Evolutionary conservation across 2,113 vertebrate species (phyloP).

Genomic region (Nansenia antarctica): DNA sequence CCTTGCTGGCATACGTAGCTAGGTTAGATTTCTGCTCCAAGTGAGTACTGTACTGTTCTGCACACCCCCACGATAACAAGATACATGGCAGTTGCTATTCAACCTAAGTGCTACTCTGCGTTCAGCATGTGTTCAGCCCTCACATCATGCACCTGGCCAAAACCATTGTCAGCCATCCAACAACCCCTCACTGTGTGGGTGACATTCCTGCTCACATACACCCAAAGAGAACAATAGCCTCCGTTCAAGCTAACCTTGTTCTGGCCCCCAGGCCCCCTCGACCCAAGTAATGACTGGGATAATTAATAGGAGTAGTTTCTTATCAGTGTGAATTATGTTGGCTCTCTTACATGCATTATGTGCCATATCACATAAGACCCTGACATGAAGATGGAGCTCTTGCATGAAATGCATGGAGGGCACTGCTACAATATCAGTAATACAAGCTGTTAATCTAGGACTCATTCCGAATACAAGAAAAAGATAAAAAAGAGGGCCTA

Average conservation of each 20-base stretch:
- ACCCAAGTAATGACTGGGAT: conserved; percentile 13
- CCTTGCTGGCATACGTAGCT: not conserved
- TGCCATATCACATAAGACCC: conserved; percentile 12
- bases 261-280: conserved; percentile 15
- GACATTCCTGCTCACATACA: conserved; percentile 7
- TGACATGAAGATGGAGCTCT: conserved; percentile 21
- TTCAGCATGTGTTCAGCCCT: conserved; percentile 15
- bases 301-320: conserved; percentile 27
- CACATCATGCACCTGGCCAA: conserved; percentile 15
- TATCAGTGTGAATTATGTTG: conserved; percentile 29
- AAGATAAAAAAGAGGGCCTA: no score
- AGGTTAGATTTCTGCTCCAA: not conserved
- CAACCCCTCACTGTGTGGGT: conserved; percentile 18
- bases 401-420: conserved; percentile 27
- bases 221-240: conserved; percentile 31
- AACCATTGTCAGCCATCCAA: conserved; percentile 18
- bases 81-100: conserved; percentile 6
- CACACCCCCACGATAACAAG: not conserved
- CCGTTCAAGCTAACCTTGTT: conserved; percentile 32
- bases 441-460: no score
- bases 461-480: no score
- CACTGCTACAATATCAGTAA: conserved; percentile 22
- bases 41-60: not conserved
- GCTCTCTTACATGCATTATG: conserved; percentile 35
- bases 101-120: conserved; percentile 22